Conservation (phyloP, 2,888 invertebrate species). For the Cheilosia impressa region DNA sequence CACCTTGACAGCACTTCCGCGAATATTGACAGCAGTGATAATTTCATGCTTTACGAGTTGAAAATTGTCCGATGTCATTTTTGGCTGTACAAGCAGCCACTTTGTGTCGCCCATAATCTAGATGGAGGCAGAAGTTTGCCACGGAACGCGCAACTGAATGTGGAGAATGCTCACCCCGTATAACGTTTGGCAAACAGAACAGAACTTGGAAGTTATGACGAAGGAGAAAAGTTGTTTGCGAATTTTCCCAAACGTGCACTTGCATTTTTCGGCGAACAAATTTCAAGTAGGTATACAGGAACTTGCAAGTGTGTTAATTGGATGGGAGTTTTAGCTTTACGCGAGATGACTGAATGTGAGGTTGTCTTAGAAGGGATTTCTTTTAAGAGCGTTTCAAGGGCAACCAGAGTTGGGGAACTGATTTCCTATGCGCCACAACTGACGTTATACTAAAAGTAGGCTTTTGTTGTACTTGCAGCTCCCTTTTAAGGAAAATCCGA, state of each 20-base stretch:
- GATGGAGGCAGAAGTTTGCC: not conserved
- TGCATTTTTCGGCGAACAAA: constrained; percentile 18
- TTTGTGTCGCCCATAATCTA: no score
- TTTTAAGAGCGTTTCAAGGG: no score
- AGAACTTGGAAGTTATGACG: constrained; percentile 13
- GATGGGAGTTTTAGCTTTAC: constrained; percentile 24
- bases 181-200: constrained; percentile 24
- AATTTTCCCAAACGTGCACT: constrained; percentile 39
- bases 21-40: constrained; percentile 43
- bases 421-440: no score
- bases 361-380: no score
- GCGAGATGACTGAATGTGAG: no score
- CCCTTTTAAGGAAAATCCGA: no score
- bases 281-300: not conserved
- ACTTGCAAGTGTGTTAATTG: constrained; percentile 35
- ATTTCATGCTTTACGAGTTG: constrained; percentile 37
- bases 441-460: no score
- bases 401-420: no score
- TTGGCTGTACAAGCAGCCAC: not conserved
- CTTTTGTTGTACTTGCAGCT: no score
- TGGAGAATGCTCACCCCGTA: not conserved
- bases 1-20: constrained; percentile 57
- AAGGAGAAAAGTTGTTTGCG: constrained; percentile 7
- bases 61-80: constrained; percentile 34
- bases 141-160: not conserved